A percentile compares a stretch with the other conserved stretches of the same genome.
Evolutionary conservation across 1,140 invertebrate genomes (phyloP).

Genomic region (Patella vulgata): DNA sequence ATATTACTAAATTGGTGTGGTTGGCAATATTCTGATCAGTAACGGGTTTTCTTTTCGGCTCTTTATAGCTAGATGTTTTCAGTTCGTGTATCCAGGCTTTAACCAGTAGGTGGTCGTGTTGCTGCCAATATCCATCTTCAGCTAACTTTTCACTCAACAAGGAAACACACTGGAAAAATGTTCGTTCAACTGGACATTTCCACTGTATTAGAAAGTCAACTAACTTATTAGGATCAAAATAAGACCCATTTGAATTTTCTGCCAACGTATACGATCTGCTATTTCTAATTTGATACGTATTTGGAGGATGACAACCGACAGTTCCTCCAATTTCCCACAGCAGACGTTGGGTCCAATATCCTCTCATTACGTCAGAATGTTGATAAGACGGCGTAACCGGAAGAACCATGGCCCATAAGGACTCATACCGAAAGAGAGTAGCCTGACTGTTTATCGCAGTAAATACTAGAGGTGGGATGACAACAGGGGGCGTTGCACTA

Average conservation of each 20-base stretch:
- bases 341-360: constrained; percentile 53
- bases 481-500: constrained; percentile 29
- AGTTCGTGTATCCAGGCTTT: not conserved
- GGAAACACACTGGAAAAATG: constrained; percentile 31
- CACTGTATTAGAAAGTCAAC: constrained; percentile 36
- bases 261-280: constrained; percentile 33
- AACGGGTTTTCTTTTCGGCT: not conserved
- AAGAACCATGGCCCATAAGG: constrained; percentile 58
- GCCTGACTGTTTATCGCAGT: constrained; percentile 56
- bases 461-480: constrained; percentile 44
- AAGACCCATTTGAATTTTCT: constrained; percentile 34
- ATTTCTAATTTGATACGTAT: constrained; percentile 37
- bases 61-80: not conserved
- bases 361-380: constrained; percentile 54
- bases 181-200: constrained; percentile 26
- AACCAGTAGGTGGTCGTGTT: not conserved
- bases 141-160: constrained; percentile 5
- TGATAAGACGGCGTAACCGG: constrained; percentile 50
- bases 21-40: not conserved
- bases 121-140: not conserved
- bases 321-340: constrained; percentile 46
- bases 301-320: constrained; percentile 45
- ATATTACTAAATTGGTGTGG: no score
- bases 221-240: constrained; percentile 28
- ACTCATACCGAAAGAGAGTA: constrained; percentile 53